Conservation (phyloP, 2,797 vertebrate species). For the Sylvia borin region DNA sequence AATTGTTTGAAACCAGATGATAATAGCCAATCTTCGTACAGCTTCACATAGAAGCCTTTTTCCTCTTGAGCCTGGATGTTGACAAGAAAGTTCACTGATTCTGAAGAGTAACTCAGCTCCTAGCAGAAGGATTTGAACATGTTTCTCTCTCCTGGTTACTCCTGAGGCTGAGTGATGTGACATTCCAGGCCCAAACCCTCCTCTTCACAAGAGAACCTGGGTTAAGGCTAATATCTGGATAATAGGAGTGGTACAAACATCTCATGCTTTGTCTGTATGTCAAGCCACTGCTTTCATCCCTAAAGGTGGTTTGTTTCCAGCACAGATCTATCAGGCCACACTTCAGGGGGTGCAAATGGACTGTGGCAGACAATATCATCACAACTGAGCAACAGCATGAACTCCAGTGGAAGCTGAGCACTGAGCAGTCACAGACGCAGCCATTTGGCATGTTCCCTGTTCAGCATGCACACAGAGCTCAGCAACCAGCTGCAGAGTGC, state of each 20-base stretch:
- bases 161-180: not conserved
- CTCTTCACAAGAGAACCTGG: not conserved
- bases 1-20: not conserved
- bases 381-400: not conserved
- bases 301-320: not conserved
- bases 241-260: not conserved
- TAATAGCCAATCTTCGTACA: not conserved
- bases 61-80: not conserved
- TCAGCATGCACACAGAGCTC: fast-evolving
- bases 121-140: not conserved
- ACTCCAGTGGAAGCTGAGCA: not conserved
- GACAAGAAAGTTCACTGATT: not conserved
- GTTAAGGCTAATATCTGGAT: not conserved
- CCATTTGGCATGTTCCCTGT: not conserved
- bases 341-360: not conserved
- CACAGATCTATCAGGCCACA: not conserved
- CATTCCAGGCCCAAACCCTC: not conserved
- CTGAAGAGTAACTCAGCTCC: not conserved
- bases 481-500: not conserved
- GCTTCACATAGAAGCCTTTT: not conserved
- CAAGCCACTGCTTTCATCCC: not conserved
- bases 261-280: not conserved
- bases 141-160: not conserved
- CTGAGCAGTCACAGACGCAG: not conserved
- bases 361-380: not conserved